Conservation (phyloP, 2,113 vertebrate genomes). For the Spilogale gracilis region DNA sequence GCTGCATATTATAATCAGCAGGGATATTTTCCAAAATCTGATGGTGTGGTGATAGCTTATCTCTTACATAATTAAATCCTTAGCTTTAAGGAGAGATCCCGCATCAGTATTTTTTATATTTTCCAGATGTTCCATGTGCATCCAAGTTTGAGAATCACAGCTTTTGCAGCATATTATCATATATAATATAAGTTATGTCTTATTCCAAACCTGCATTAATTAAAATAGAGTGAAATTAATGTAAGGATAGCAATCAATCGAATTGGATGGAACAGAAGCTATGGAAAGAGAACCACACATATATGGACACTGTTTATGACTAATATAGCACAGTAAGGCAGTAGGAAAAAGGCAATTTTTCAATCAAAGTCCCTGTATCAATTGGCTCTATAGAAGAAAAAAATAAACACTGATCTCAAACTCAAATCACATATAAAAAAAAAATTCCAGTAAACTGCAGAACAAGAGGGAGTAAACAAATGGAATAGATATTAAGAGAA, state of each 20-base stretch:
- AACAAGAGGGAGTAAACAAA: background rate
- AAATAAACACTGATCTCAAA: background rate
- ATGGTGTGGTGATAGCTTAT: background rate
- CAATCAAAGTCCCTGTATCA: background rate
- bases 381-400: background rate
- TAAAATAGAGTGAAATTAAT: background rate
- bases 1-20: background rate
- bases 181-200: background rate
- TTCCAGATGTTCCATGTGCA: background rate
- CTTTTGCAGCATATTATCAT: background rate
- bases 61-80: constrained; percentile 28
- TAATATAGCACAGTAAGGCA: background rate
- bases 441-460: background rate
- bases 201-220: background rate
- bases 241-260: background rate
- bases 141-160: background rate
- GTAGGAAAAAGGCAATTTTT: background rate
- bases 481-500: background rate
- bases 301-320: background rate
- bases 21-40: background rate
- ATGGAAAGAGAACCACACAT: background rate
- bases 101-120: background rate
- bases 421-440: background rate
- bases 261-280: background rate
- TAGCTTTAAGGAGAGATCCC: background rate